These are phyloP conservation scores for Danaus chrysippus DNA, from an alignment of 2,888 invertebrate species.

Conservation along the genomic window DNA sequence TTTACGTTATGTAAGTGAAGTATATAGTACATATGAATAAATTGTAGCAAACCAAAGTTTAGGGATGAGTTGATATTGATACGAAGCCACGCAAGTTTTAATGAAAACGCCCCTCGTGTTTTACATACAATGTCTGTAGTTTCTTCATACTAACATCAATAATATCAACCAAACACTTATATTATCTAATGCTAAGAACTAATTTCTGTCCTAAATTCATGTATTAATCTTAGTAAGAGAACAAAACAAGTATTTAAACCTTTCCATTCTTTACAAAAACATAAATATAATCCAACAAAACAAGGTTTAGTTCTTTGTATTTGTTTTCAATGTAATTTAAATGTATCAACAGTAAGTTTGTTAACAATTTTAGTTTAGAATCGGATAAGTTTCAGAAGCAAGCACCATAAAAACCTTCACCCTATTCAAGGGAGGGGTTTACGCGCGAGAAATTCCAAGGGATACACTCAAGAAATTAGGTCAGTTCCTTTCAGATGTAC, in stretches of 20 bases:
- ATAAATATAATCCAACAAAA: too few species aligned
- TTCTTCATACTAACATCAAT: not conserved
- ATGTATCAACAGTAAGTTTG: not conserved
- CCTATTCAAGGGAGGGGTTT: conserved; percentile 39
- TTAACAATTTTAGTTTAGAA: not conserved
- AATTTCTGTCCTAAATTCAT: too few species aligned
- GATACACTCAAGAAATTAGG: conserved; percentile 70
- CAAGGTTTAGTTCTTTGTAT: too few species aligned
- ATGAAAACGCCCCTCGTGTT: conserved; percentile 55
- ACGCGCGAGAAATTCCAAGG: conserved; percentile 62
- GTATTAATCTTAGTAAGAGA: too few species aligned
- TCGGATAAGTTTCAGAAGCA: not conserved
- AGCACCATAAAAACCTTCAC: conserved; percentile 33
- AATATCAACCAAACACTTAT: too few species aligned
- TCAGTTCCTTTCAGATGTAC: conserved; percentile 65
- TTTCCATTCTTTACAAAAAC: too few species aligned
- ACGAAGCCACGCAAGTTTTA: conserved; percentile 65
- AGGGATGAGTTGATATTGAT: conserved; percentile 19
- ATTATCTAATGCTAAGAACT: too few species aligned
- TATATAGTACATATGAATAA: not conserved
- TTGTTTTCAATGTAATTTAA: too few species aligned
- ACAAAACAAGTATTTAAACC: too few species aligned
- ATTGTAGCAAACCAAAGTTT: conserved; percentile 14
- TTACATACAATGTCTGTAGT: conserved; percentile 36
- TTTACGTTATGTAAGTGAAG: too few species aligned